A percentile compares a stretch with the other conserved stretches of the same genome.
These are phyloP conservation scores for Ommatoiulus sabulosus DNA, from an alignment of 2,888 invertebrate genomes.

Conservation along the genomic window DNA sequence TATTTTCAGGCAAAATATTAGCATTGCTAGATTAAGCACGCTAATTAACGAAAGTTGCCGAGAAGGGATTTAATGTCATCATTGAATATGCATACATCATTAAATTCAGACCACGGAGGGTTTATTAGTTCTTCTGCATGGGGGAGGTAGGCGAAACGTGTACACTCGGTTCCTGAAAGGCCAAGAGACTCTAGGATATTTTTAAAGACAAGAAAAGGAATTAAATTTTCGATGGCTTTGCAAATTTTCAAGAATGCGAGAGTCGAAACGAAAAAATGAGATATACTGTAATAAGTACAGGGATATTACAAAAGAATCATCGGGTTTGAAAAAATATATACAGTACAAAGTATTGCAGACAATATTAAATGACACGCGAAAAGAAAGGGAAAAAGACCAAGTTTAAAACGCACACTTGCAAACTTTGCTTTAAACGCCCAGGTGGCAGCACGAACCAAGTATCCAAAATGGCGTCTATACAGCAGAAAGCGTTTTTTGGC, in stretches of 20 bases:
- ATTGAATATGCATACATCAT: conserved; percentile 40
- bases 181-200: not conserved
- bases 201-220: not conserved
- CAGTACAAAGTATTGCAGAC: no score
- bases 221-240: not conserved
- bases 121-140: not conserved
- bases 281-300: no score
- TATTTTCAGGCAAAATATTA: conserved; percentile 21
- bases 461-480: no score
- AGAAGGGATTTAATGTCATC: conserved; percentile 29
- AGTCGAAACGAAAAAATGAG: no score
- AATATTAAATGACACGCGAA: no score
- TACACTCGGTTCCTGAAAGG: not conserved
- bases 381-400: no score
- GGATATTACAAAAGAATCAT: no score
- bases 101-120: conserved; percentile 33
- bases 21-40: conserved; percentile 29
- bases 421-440: no score
- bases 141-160: not conserved
- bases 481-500: no score
- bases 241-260: not conserved
- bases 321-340: no score
- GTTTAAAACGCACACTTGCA: no score
- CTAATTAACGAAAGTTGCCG: conserved; percentile 30
- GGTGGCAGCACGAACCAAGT: no score